These are phyloP conservation scores for Macropus fuliginosus DNA, from an alignment of 2,797 vertebrate species.

Conservation along the genomic window DNA sequence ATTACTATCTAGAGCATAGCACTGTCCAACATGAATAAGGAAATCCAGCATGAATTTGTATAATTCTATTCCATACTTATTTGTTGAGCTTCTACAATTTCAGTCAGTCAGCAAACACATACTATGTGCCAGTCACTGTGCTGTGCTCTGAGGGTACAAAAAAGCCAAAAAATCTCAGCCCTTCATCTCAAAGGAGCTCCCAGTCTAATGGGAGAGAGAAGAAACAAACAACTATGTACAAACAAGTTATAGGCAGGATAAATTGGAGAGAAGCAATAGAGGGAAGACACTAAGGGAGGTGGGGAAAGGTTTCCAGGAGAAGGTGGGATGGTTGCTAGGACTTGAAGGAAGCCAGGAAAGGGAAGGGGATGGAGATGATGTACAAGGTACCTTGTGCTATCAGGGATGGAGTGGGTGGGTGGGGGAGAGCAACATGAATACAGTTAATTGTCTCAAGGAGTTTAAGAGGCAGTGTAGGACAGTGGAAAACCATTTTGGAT, in stretches of 20 bases:
- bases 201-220: not conserved
- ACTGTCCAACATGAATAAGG: not conserved
- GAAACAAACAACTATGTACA: not conserved
- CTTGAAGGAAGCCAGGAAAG: not conserved
- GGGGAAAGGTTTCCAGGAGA: not conserved
- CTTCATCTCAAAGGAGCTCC: not conserved
- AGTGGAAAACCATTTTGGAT: not conserved
- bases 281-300: not conserved
- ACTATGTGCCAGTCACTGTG: not conserved
- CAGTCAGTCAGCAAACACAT: not conserved
- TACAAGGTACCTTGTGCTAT: not conserved
- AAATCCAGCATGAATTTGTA: not conserved
- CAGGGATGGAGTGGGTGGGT: too few relatives aligned
- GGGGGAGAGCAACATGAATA: not conserved
- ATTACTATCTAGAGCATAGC: not conserved
- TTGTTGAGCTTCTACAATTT: constrained; percentile 25
- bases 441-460: not conserved
- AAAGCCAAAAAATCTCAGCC: not conserved
- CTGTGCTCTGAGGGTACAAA: not conserved
- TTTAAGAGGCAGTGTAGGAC: not conserved
- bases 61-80: not conserved
- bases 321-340: not conserved
- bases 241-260: not conserved
- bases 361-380: not conserved
- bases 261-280: not conserved